Evolutionary conservation across 2,888 invertebrate species (phyloP), one percentile per base, ranked within the genome.

Genomic region (Helleia helle): DNA sequence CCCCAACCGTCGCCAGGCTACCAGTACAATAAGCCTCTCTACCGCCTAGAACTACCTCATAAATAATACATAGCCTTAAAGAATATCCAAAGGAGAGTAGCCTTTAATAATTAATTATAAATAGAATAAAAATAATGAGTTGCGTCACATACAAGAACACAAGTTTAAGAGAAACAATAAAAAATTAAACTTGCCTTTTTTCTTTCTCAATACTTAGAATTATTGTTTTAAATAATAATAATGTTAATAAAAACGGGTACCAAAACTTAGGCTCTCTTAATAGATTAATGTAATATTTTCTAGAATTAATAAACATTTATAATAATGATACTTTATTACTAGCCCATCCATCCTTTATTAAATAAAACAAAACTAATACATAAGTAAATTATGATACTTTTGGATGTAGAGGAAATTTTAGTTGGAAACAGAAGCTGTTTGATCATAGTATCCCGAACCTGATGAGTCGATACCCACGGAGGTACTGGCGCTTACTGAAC

Each of bases 1-100:
- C 55, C 58, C 8, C 59, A 56, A 11, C 62, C 61, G 1, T 48
- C 50, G 3, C 56, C 65, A 6, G 79, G 81, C 7, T 84, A 84
- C 52, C 53, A 60, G 12, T 84, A 84, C 54, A 65, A 75, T 46
- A 81, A 71, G 48, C 84, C 84, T n/a, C 73, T 71, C 42, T 65
- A 68, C 51, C 66, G 80, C 42, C 58, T 84, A 26, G 79, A 81
- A 44, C 50, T 83, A 26, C 84, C 84, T 14, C 67, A 66, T 28
- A 80, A 77, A 56, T 79, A 72, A 65, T 11, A 18, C 9, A 29
- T 7, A 30, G 9, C 11, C 7, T 11, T 12, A 34, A 2, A 5
- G 4, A 4, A 18, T 18, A 5, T 18, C 18, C 18, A 18, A 18
- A 22, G 22, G 6, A 6, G 22, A 5, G 3, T 4, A n/a, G n/a